These are phyloP conservation scores for Danio kyathit DNA, from an alignment of 2,797 vertebrate species.

Conservation along the genomic window DNA sequence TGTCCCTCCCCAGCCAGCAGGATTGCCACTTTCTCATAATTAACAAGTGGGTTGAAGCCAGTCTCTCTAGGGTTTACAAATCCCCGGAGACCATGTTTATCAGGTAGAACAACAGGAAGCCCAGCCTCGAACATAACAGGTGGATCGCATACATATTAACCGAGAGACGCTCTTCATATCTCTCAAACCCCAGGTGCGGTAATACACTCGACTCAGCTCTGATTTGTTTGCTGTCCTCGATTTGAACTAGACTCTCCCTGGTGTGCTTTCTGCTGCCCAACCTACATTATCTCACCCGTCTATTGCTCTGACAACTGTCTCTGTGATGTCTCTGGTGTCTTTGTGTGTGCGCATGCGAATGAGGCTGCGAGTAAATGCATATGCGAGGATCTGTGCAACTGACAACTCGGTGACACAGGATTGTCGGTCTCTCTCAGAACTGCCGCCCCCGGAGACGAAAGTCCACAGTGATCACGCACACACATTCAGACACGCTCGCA, in stretches of 20 bases:
- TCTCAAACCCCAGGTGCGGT: slow-evolving; percentile 60
- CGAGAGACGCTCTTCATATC: slow-evolving; percentile 36
- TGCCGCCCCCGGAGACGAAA: slow-evolving; percentile 54
- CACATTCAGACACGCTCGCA: slow-evolving; percentile 46
- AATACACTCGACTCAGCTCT: slow-evolving; percentile 54
- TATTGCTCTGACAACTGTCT: slow-evolving; percentile 52
- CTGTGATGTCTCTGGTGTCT: slow-evolving; percentile 29
- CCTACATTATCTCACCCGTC: slow-evolving; percentile 54
- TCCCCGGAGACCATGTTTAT: slow-evolving; percentile 51
- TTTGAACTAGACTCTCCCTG: slow-evolving; percentile 50
- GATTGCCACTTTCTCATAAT: slow-evolving; percentile 66
- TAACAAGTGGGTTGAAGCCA: slow-evolving; percentile 62
- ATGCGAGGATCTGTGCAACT: slow-evolving; percentile 11
- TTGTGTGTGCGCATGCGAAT: slow-evolving; percentile 14
- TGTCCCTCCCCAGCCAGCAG: slow-evolving; percentile 66
- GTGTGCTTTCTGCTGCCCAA: slow-evolving; percentile 41
- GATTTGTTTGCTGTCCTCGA: slow-evolving; percentile 63
- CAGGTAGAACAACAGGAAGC: slow-evolving; percentile 59
- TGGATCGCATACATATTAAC: slow-evolving; percentile 21
- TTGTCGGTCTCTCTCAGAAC: slow-evolving; percentile 66
- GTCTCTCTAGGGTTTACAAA: slow-evolving; percentile 65
- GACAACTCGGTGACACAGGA: slow-evolving; percentile 61
- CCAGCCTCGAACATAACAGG: slow-evolving; percentile 12
- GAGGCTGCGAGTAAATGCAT: slow-evolving; percentile 17
- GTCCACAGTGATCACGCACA: slow-evolving; percentile 53